Evolutionary conservation across 2,113 vertebrate species (phyloP).

Genomic region (Planiliza haematocheilus): DNA sequence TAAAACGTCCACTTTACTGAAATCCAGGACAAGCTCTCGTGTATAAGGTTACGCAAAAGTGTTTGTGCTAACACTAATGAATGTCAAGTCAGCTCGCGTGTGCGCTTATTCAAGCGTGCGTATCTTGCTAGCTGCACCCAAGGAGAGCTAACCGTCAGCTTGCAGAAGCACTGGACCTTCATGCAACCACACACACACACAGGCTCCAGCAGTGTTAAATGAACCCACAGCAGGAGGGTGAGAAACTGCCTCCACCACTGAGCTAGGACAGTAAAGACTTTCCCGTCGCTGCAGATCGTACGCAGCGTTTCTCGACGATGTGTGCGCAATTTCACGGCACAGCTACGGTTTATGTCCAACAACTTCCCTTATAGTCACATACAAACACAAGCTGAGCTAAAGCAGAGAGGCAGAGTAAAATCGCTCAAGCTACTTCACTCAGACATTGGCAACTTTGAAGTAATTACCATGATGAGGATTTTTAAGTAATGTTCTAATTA

Average conservation of each 20-base stretch:
- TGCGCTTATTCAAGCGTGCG: constrained; percentile 21
- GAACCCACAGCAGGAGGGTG: neutral
- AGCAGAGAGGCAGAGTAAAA: constrained; percentile 4
- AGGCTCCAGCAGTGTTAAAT: constrained; percentile 4
- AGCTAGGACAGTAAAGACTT: constrained; percentile 22
- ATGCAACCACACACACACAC: constrained; percentile 2
- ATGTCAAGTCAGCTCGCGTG: constrained; percentile 15
- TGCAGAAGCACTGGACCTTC: constrained; percentile 15
- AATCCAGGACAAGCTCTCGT: neutral
- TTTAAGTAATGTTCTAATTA: constrained; percentile 60
- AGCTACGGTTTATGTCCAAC: too few species aligned
- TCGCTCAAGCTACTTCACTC: constrained; percentile 19
- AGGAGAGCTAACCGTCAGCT: constrained; percentile 27
- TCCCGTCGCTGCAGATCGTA: neutral
- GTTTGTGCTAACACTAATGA: neutral
- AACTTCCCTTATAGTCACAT: neutral
- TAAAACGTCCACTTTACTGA: neutral
- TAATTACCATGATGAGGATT: constrained; percentile 58
- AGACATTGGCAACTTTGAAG: constrained; percentile 39
- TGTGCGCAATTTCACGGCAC: too few species aligned
- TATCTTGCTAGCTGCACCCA: constrained; percentile 1
- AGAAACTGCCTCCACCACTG: constrained; percentile 20
- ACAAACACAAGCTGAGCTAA: neutral
- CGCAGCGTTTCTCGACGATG: neutral
- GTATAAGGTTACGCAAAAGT: neutral